phyloP scores from a whole-genome alignment of 2,797 vertebrate species.

The Tenualosa ilisha region DNA sequence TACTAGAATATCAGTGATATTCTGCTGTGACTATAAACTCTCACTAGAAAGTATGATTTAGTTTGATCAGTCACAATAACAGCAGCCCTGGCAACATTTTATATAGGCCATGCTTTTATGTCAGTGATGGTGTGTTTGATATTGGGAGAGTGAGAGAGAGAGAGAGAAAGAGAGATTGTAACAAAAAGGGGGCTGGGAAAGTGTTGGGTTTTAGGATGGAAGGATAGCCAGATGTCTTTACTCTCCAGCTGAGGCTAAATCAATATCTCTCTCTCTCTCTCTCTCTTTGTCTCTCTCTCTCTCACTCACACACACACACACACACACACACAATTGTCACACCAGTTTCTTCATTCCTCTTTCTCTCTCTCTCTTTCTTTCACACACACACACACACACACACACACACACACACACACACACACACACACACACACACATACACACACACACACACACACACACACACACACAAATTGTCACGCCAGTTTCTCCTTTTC shows the following conservation, averaged over 20 bases:
- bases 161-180: background rate
- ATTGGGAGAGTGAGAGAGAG: background rate
- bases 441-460: background rate
- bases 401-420: background rate
- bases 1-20: background rate
- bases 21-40: background rate
- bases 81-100: background rate
- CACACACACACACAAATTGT: background rate
- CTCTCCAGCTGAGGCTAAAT: constrained; percentile 16
- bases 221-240: background rate
- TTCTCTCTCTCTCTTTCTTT: constrained; percentile 1
- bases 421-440: constrained; percentile 8
- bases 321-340: background rate
- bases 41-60: background rate
- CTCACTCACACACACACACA: background rate
- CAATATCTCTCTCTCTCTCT: background rate
- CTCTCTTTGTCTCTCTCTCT: background rate
- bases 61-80: background rate
- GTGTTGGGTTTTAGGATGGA: background rate
- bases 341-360: constrained; percentile 12
- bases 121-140: too few relatives aligned
- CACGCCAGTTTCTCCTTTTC: background rate
- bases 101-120: too few relatives aligned
- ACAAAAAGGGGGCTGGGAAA: background rate
- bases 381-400: constrained; percentile 20